Conservation (phyloP, 2,888 invertebrate species). For the Conomelus anceps region DNA sequence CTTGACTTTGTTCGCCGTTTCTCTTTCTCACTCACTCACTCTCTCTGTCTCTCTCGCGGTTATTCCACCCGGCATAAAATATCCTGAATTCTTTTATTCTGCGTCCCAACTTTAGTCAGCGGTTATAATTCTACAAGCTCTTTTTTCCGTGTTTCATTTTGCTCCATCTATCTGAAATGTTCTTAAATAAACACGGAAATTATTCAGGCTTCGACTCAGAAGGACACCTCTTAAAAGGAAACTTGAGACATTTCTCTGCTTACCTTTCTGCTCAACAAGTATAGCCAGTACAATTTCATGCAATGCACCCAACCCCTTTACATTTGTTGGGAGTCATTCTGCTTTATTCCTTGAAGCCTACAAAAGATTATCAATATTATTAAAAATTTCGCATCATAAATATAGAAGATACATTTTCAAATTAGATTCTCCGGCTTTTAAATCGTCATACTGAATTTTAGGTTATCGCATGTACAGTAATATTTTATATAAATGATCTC, state of each 20-base stretch:
- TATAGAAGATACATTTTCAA: too few species aligned
- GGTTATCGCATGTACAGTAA: too few species aligned
- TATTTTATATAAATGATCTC: too few species aligned
- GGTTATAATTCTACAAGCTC: neutral
- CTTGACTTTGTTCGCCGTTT: neutral
- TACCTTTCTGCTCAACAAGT: neutral
- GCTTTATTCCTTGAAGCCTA: too few species aligned
- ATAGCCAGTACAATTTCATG: neutral
- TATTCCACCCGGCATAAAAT: neutral
- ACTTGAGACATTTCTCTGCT: neutral
- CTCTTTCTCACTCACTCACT: neutral
- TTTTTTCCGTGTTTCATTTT: neutral
- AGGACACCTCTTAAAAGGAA: neutral
- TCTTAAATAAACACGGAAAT: neutral
- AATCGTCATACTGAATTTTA: too few species aligned
- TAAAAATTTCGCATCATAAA: too few species aligned
- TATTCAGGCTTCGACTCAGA: neutral
- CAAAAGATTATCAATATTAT: too few species aligned
- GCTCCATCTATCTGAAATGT: neutral
- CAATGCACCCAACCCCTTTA: neutral
- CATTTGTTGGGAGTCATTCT: neutral
- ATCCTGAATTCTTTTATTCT: neutral
- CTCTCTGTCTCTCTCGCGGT: neutral
- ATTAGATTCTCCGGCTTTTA: too few species aligned
- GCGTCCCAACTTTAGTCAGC: neutral